These are phyloP conservation scores for Dinomys branickii DNA, from an alignment of 2,113 vertebrate species.

Conservation along the genomic window DNA sequence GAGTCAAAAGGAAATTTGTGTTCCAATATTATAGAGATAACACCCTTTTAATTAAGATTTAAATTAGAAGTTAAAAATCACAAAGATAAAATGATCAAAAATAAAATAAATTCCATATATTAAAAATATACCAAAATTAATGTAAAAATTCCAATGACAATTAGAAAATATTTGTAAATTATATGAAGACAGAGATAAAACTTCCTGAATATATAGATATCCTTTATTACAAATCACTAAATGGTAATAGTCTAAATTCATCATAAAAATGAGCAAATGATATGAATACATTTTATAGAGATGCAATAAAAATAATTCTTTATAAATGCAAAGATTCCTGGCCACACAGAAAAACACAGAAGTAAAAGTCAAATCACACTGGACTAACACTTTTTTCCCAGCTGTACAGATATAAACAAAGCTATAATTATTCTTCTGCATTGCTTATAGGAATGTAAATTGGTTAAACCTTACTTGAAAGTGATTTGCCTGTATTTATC, in stretches of 20 bases:
- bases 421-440: background rate
- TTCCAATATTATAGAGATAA: background rate
- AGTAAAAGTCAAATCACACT: background rate
- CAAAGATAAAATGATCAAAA: background rate
- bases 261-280: background rate
- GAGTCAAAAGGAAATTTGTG: background rate
- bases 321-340: background rate
- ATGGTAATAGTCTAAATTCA: background rate
- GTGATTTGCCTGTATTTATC: background rate
- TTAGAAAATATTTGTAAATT: background rate
- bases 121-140: background rate
- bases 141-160: background rate
- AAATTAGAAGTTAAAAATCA: background rate
- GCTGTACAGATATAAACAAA: background rate
- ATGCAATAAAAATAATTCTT: background rate
- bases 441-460: background rate
- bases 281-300: background rate
- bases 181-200: background rate
- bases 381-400: background rate
- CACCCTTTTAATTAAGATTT: background rate
- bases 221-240: background rate
- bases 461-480: background rate
- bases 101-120: background rate
- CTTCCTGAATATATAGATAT: background rate
- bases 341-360: background rate